Percentiles rank a stretch among this genome's conserved stretches.
Conservation (phyloP, 2,113 vertebrate species). For the Naja naja region DNA sequence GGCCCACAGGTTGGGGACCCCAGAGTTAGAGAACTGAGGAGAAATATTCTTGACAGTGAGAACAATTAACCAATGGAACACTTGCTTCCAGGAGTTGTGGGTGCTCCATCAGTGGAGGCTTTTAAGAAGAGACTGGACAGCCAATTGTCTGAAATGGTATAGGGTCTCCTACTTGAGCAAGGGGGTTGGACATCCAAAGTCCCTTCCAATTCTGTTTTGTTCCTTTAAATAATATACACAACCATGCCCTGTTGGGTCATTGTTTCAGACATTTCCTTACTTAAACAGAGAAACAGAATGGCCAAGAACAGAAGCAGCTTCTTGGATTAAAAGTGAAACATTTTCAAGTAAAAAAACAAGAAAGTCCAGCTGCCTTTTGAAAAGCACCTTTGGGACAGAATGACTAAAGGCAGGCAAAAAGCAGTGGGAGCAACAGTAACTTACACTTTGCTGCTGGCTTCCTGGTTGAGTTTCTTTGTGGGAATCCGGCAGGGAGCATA, state of each 20-base stretch:
- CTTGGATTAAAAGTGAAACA: not conserved
- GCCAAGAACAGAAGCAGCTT: not conserved
- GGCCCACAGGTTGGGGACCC: too few relatives aligned
- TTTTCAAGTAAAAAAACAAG: not conserved
- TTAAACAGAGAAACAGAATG: not conserved
- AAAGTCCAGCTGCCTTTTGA: not conserved
- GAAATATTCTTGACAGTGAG: not conserved
- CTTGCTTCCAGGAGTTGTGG: not conserved
- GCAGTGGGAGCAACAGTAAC: not conserved
- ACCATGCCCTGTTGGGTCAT: not conserved
- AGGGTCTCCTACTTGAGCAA: not conserved
- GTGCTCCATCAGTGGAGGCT: not conserved
- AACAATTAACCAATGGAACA: not conserved
- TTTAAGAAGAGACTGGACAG: not conserved
- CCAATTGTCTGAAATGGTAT: not conserved
- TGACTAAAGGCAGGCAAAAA: not conserved
- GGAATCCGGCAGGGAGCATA: not conserved
- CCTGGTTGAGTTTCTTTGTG: not conserved
- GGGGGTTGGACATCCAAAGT: not conserved
- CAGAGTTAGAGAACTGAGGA: not conserved
- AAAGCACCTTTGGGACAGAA: not conserved
- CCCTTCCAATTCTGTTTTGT: not conserved
- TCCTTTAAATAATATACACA: not conserved
- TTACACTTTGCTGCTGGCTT: not conserved
- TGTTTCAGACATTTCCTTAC: not conserved